Evolutionary conservation across 2,113 vertebrate genomes (phyloP), one percentile per base, ranked within the genome.

Genomic region (Eudyptes chrysolophus): DNA sequence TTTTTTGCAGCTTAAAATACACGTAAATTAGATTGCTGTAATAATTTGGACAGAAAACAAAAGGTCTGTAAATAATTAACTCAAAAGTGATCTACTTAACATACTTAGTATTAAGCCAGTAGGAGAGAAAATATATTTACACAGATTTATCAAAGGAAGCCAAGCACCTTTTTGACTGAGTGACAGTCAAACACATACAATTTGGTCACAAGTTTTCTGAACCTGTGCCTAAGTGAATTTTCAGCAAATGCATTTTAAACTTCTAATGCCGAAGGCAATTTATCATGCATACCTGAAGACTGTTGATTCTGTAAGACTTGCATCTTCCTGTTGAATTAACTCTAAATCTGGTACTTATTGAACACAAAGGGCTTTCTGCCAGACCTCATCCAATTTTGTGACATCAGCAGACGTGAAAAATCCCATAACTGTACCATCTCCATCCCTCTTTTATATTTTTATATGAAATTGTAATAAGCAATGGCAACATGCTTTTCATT

Each of bases 301-400:
- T 27, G 32, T 71, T 78, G 69, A 70, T 96, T 89, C 92, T 75
- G 13, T 77, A 77, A 51, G 36, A 38, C 34, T 86, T 95, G 46
- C n/a, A 52, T 72, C 80, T 68, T 96, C 74, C 27, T 85, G 30
- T 77, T 49, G 21, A 74, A 94, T 93, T 87, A 93, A 87, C 30
- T 74, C 65, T 89, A 89, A 95, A 92, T 89, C 62, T 93, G 65
- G 22, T 57, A 77, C 80, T 94, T 97, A 60, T 32, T 83, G 69
- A 94, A 91, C 61, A 51, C 30, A 6, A 46, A 71, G 13, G 52
- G 30, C 58, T 84, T 90, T 91, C 80, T 96, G 70, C 54, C 60
- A 93, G 92, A 84, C 36, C 57, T 69, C 55, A 29, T 84, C 55
- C 72, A 54, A 75, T 54, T 42, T 90, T 58, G 76, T 89, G 79